phyloP scores from a whole-genome alignment of 2,888 invertebrate species.

The Trichopoda pennipes region DNA sequence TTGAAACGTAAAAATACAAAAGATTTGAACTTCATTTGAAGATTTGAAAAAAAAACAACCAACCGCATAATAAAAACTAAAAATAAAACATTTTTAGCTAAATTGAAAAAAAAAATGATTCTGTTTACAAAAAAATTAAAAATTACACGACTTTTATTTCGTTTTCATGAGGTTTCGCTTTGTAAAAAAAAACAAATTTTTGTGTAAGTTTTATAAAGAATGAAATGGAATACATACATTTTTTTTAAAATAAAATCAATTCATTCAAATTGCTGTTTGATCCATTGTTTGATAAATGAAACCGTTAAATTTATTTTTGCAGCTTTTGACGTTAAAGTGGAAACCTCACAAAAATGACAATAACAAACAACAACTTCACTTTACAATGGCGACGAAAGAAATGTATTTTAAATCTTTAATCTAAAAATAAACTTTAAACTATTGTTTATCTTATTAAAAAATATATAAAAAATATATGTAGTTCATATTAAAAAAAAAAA shows the following conservation, averaged over 20 bases:
- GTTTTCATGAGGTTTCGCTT: constrained; percentile 11
- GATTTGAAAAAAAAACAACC: neutral
- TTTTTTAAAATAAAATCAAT: constrained; percentile 43
- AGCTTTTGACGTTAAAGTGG: constrained; percentile 3
- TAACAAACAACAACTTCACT: neutral
- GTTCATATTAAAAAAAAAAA: no score
- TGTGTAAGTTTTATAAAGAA: constrained; percentile 3
- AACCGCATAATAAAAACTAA: constrained; percentile 35
- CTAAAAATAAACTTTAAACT: constrained; percentile 33
- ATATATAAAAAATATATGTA: no score
- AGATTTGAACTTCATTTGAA: constrained; percentile 54
- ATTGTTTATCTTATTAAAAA: constrained; percentile 48
- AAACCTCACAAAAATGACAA: constrained; percentile 35
- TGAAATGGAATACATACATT: neutral
- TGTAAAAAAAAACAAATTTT: constrained; percentile 36
- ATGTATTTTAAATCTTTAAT: constrained; percentile 48
- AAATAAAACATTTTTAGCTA: constrained; percentile 12
- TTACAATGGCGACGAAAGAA: constrained; percentile 1
- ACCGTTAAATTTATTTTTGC: neutral
- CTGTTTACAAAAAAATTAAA: constrained; percentile 36
- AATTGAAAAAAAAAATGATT: constrained; percentile 40
- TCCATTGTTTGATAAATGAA: neutral
- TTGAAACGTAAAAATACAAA: constrained; percentile 34
- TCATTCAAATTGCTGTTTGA: constrained; percentile 31
- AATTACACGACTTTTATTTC: neutral